Evolutionary conservation across 2,113 vertebrate species (phyloP), one percentile per base, ranked within the genome.

Genomic region (Pandion haliaetus): DNA sequence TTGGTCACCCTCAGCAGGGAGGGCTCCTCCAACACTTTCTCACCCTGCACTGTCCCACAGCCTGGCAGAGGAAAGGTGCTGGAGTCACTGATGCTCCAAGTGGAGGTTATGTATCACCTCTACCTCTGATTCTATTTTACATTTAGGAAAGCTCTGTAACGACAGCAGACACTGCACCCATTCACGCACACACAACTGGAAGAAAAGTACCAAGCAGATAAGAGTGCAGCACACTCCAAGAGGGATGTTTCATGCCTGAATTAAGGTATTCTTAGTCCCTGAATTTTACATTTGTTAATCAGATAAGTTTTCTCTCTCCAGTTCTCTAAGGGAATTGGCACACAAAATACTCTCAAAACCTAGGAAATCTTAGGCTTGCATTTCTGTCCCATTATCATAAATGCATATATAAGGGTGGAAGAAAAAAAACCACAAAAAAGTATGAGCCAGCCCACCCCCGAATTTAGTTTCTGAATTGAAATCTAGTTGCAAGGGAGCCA

Each of bases 71-170:
- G 6, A 25, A 76, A 74, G 58, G 4, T 2, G 5, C 19, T 82
- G 61, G 32, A 71, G 38, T 31, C 32, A 34, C 17, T 25, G 57
- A n/a, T n/a, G 55, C 6, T 74, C 31, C 63, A 76, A 76, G n/a
- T 0, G 0, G 70, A 79, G 40, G 69, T 61, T 55, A 65, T 0
- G 0, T 67, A 74, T 47, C 24, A 5, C 19, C 24, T 81, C 49
- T 72, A 26, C 49, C 54, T 61, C 62, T 2, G 9, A 89, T 44
- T 15, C 55, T 50, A 31, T 23, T 70, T 55, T 50, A 23, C 2
- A 0, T 45, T 92, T 32, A 55, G 80, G 32, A 86, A 78, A 82
- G 32, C 18, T 78, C 38, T 76, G 52, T 23, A 47, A 72, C 0
- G 13, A 86, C n/a, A 62, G 44, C 65, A 89, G 47, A 79, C 80